Evolutionary conservation across 1,140 invertebrate species (phyloP).

Genomic region (Anthonomus grandis): DNA sequence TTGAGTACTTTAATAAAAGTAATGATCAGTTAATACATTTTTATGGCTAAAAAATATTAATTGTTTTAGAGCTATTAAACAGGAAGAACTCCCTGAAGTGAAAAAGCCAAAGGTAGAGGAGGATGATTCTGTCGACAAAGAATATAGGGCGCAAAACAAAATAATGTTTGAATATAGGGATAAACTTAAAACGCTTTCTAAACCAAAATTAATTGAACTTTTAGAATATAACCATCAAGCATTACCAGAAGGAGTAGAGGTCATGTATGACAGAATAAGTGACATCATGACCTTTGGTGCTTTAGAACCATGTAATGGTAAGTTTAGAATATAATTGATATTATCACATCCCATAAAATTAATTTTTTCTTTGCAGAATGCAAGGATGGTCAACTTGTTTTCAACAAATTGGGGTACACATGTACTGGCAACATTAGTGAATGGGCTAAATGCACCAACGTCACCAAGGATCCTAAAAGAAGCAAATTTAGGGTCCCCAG

Average conservation of each 20-base stretch:
- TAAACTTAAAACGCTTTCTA: constrained; percentile 54
- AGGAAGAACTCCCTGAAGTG: constrained; percentile 54
- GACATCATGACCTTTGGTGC: constrained; percentile 89
- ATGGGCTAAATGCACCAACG: constrained; percentile 84
- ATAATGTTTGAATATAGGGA: constrained; percentile 67
- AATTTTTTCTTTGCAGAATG: constrained; percentile 57
- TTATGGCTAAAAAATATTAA: constrained; percentile 21
- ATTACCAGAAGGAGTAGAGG: constrained; percentile 60
- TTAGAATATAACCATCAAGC: constrained; percentile 72
- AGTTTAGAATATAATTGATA: background rate
- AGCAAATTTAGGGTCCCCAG: constrained; percentile 71
- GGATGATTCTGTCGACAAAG: constrained; percentile 53
- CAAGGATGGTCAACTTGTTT: constrained; percentile 67
- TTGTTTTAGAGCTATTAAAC: constrained; percentile 54
- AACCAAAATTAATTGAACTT: constrained; percentile 60
- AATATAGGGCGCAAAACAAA: constrained; percentile 74
- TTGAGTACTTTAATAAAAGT: background rate
- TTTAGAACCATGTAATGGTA: constrained; percentile 64
- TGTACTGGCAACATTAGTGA: constrained; percentile 81
- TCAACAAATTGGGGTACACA: constrained; percentile 72
- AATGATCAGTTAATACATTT: too few relatives aligned
- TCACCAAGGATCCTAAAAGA: constrained; percentile 70
- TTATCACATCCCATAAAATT: background rate
- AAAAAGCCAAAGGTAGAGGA: constrained; percentile 73
- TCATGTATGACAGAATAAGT: constrained; percentile 67